Percentiles rank a stretch among this genome's conserved stretches.
Conservation (phyloP, 2,888 invertebrate species). For the Acrobasis suavella region DNA sequence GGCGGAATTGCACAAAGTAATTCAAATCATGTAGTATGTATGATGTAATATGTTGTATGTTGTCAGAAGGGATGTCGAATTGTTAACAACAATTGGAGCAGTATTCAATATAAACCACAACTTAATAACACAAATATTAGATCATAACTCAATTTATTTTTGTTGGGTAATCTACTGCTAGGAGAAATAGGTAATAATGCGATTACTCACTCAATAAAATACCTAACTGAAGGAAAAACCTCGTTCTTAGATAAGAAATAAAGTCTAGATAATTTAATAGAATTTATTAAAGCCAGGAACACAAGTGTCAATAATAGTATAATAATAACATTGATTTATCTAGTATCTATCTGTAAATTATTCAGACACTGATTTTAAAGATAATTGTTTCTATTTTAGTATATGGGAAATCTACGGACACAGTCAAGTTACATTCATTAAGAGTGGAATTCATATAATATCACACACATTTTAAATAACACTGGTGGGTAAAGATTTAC, state of each 20-base stretch:
- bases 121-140: neutral
- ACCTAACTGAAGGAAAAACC: too few relatives aligned
- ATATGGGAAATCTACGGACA: slow-evolving; percentile 17
- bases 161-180: neutral
- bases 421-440: slow-evolving; percentile 1
- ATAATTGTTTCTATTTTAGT: slow-evolving; percentile 14
- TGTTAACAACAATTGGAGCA: neutral
- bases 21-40: too few relatives aligned
- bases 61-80: neutral
- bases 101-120: neutral
- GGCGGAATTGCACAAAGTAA: too few relatives aligned
- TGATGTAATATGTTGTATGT: neutral
- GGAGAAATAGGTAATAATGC: too few relatives aligned
- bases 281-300: slow-evolving; percentile 78
- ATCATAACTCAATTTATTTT: slow-evolving; percentile 6
- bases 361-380: slow-evolving; percentile 35
- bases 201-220: too few relatives aligned
- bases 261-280: slow-evolving; percentile 44
- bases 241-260: neutral
- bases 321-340: slow-evolving; percentile 21
- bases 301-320: slow-evolving; percentile 61
- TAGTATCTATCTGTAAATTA: slow-evolving; percentile 35
- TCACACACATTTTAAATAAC: slow-evolving; percentile 22
- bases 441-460: slow-evolving; percentile 23
- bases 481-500: slow-evolving; percentile 8